Conservation (phyloP, 2,113 vertebrate genomes). For the Mesitornis unicolor region DNA sequence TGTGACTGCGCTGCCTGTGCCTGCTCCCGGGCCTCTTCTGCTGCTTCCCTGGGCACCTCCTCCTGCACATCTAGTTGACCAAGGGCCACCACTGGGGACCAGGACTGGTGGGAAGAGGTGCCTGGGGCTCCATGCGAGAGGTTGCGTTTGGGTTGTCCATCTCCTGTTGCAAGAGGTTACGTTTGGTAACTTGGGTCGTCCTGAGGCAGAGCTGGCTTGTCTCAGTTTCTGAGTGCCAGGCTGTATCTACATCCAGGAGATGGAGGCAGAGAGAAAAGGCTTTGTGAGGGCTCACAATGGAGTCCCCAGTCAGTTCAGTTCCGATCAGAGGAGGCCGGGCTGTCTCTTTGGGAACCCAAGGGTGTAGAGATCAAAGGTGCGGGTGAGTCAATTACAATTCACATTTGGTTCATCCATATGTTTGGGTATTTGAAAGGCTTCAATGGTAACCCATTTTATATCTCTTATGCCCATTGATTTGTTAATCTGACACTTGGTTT, state of each 20-base stretch:
- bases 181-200: background rate
- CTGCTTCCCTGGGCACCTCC: background rate
- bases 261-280: background rate
- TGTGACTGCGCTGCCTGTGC: rapidly evolving
- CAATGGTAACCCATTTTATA: constrained; percentile 2
- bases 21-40: rapidly evolving
- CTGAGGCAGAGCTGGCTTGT: background rate
- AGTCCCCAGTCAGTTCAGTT: background rate
- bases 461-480: constrained; percentile 39
- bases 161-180: rapidly evolving
- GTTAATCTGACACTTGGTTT: constrained; percentile 64
- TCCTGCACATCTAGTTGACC: rapidly evolving
- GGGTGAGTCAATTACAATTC: constrained; percentile 41
- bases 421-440: constrained; percentile 47
- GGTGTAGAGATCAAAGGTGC: constrained; percentile 55
- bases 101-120: background rate
- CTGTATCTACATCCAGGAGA: background rate
- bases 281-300: constrained; percentile 18
- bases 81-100: background rate
- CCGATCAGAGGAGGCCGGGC: background rate
- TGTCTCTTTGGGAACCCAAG: constrained; percentile 34
- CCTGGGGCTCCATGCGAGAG: rapidly evolving
- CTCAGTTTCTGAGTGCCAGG: background rate
- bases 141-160: background rate
- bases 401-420: constrained; percentile 51